Conservation (phyloP, 2,113 vertebrate species). For the Ceyx melanurus region DNA sequence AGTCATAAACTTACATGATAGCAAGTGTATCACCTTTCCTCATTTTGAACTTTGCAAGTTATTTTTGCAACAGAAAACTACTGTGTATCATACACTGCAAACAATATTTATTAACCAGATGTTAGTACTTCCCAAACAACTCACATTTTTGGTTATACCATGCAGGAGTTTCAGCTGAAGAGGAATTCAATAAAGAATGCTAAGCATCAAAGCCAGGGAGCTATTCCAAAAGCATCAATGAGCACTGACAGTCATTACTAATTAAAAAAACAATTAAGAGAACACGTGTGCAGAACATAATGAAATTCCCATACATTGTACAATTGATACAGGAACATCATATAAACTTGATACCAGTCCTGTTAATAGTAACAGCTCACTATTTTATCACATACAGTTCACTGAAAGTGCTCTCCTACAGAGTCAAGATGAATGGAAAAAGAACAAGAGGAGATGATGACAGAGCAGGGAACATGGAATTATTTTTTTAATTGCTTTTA, state of each 20-base stretch:
- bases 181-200: not conserved
- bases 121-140: not conserved
- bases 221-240: not conserved
- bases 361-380: not conserved
- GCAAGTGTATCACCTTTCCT: not conserved
- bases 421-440: not conserved
- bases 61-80: not conserved
- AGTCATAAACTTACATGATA: not conserved
- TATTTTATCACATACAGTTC: not conserved
- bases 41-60: not conserved
- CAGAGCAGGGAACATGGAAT: not conserved
- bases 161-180: not conserved
- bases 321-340: not conserved
- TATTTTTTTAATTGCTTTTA: not conserved
- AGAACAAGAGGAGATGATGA: not conserved
- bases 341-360: not conserved
- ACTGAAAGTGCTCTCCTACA: not conserved
- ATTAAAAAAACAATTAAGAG: conserved; percentile 18
- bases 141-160: not conserved
- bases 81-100: not conserved
- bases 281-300: not conserved
- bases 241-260: not conserved
- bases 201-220: not conserved
- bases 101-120: not conserved
- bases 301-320: not conserved